phyloP scores from a whole-genome alignment of 2,113 vertebrate genomes.

The Forbesichthys agassizii region DNA sequence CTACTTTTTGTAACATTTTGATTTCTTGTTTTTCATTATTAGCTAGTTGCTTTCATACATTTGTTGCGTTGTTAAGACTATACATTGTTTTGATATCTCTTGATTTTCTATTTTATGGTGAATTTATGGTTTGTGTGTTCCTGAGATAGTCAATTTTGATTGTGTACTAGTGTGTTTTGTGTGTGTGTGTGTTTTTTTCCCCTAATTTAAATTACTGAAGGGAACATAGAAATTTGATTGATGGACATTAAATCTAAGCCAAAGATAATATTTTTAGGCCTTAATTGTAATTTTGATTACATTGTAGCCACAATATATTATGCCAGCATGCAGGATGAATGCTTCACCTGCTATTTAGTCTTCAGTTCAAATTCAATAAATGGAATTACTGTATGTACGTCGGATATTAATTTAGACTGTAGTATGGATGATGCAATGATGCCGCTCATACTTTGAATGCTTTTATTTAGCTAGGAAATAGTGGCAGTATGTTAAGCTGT shows the following conservation, averaged over 20 bases:
- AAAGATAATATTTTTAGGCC: no score
- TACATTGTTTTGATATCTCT: constrained; percentile 17
- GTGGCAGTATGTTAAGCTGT: constrained; percentile 44
- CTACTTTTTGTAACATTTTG: constrained; percentile 26
- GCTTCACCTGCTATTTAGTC: constrained; percentile 11
- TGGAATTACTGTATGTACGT: constrained; percentile 15
- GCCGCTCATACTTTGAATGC: constrained; percentile 20
- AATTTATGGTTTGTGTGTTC: constrained; percentile 41
- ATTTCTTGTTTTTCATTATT: constrained; percentile 44
- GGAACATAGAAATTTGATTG: constrained; percentile 7
- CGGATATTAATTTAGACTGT: constrained; percentile 29
- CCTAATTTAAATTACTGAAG: constrained; percentile 6
- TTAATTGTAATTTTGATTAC: constrained; percentile 12
- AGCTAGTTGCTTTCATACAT: constrained; percentile 31
- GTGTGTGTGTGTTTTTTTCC: background rate
- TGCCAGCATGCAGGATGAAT: constrained; percentile 12
- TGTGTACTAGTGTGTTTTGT: constrained; percentile 1
- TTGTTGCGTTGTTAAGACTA: constrained; percentile 38
- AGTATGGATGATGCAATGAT: constrained; percentile 48
- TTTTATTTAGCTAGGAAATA: constrained; percentile 19
- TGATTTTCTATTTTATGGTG: constrained; percentile 37
- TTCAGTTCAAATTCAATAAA: constrained; percentile 35
- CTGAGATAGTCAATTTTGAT: constrained; percentile 5
- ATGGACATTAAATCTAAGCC: constrained; percentile 11
- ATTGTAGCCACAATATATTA: background rate